A percentile compares a stretch with the other conserved stretches of the same genome.
Evolutionary conservation across 2,113 vertebrate species (phyloP).

Genomic region (Heteronetta atricapilla): DNA sequence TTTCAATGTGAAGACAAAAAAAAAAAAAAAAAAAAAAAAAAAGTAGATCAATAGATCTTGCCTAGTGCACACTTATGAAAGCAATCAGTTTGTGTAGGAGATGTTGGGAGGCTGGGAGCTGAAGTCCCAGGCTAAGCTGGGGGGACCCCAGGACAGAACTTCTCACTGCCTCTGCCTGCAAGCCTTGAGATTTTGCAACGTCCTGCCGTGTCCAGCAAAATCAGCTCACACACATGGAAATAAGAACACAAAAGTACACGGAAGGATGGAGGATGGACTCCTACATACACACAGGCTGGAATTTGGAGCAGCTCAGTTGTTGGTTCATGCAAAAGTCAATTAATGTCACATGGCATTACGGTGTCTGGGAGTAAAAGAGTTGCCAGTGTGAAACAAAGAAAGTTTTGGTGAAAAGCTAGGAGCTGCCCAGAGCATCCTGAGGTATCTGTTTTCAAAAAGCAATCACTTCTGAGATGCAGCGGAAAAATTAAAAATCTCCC

Average conservation of each 20-base stretch:
- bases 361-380: background rate
- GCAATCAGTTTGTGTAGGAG: background rate
- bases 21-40: too few species aligned
- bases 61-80: background rate
- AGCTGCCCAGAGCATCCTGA: background rate
- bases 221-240: background rate
- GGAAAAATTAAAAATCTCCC: background rate
- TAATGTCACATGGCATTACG: background rate
- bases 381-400: background rate
- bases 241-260: background rate
- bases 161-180: background rate
- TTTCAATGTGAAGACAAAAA: background rate
- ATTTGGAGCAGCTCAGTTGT: background rate
- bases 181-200: background rate
- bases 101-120: background rate
- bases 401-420: background rate
- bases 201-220: background rate
- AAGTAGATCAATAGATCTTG: background rate
- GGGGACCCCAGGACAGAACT: background rate
- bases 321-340: background rate
- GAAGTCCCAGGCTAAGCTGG: background rate
- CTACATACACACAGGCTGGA: background rate
- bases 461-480: background rate
- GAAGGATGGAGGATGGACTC: background rate
- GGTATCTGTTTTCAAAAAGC: conserved; percentile 2